Conservation (phyloP, 1,140 invertebrate species). For the Geopemphigus sp. region DNA sequence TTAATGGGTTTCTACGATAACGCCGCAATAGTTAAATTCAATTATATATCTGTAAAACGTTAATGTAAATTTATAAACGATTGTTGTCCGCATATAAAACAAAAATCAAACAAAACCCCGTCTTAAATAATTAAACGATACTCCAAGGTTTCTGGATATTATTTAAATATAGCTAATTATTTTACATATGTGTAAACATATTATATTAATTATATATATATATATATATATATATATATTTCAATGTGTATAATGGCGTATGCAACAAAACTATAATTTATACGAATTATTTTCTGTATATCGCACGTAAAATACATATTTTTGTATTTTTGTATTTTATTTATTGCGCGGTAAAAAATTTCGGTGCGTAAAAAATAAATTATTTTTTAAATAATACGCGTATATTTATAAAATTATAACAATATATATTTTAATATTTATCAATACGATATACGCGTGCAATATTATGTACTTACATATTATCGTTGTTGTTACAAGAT, state of each 20-base stretch:
- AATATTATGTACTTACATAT: not conserved
- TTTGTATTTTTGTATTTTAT: not conserved
- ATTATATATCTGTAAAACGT: too few species aligned
- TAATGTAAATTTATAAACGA: too few species aligned
- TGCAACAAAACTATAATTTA: not conserved
- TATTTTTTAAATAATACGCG: too few species aligned
- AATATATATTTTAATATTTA: not conserved
- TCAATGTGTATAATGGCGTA: slow-evolving; percentile 1
- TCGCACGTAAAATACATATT: not conserved
- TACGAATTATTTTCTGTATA: not conserved
- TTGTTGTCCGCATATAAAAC: too few species aligned
- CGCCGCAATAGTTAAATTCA: too few species aligned
- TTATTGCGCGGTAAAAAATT: not conserved
- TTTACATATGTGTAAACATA: not conserved
- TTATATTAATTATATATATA: not conserved
- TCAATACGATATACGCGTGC: not conserved
- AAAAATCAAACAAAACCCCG: too few species aligned
- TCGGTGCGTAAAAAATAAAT: too few species aligned
- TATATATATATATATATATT: not conserved
- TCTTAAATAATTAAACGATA: not conserved
- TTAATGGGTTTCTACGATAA: not conserved
- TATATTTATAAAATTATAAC: too few species aligned
- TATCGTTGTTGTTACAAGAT: too few species aligned
- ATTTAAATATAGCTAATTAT: slow-evolving; percentile 4
- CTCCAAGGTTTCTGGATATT: slow-evolving; percentile 1